phyloP scores from a whole-genome alignment of 2,113 vertebrate genomes.

The Tichodroma muraria region DNA sequence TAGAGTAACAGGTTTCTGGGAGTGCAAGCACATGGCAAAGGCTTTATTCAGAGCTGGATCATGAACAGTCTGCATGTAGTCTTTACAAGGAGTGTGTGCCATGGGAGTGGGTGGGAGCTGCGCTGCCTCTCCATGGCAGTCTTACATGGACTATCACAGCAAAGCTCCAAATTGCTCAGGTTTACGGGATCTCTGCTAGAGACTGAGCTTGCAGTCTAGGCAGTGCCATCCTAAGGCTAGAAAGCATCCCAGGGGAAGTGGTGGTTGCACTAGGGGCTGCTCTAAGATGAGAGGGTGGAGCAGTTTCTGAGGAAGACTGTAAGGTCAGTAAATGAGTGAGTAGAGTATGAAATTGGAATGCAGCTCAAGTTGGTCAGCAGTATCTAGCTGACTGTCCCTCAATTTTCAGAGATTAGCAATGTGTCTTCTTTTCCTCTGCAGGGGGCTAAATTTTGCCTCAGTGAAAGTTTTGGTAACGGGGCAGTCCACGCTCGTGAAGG shows the following conservation, averaged over 20 bases:
- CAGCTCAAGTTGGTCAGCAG: neutral
- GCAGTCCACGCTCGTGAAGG: neutral
- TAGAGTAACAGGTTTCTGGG: neutral
- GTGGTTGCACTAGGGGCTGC: neutral
- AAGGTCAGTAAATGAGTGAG: neutral
- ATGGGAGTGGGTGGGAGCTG: rapidly evolving
- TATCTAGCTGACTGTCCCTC: neutral
- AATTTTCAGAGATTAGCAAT: neutral
- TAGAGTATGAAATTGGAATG: neutral
- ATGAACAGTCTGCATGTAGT: neutral
- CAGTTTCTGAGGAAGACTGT: neutral
- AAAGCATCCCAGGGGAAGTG: neutral
- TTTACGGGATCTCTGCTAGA: neutral
- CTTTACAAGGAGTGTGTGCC: rapidly evolving
- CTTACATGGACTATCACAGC: rapidly evolving
- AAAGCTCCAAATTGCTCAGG: neutral
- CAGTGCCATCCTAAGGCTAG: neutral
- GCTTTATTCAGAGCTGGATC: neutral
- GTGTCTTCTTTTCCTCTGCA: neutral
- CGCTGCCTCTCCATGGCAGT: neutral
- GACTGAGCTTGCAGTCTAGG: neutral
- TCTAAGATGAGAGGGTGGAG: neutral
- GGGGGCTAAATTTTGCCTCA: neutral
- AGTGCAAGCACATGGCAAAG: neutral
- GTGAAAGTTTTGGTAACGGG: neutral